Percentiles rank a stretch among this genome's conserved stretches.
These are phyloP conservation scores for Drosophila diplacantha DNA, from an alignment of 2,888 invertebrate genomes.

Conservation along the genomic window DNA sequence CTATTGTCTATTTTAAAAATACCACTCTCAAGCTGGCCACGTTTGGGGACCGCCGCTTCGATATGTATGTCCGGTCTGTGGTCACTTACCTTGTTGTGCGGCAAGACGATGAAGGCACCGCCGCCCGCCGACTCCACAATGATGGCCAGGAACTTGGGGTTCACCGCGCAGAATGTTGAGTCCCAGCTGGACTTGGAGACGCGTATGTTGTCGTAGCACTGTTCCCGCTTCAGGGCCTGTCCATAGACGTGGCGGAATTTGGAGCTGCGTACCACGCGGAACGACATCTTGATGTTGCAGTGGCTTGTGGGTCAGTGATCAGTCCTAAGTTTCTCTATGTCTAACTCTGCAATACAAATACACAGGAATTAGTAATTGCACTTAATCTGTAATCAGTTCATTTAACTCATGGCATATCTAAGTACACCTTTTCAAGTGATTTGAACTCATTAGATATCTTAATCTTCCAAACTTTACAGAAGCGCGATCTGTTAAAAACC, in stretches of 20 bases:
- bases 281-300: conserved; percentile 85
- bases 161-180: conserved; percentile 98
- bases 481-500: no score
- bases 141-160: conserved; percentile 97
- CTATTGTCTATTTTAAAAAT: conserved; percentile 20
- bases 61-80: conserved; percentile 28
- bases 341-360: conserved; percentile 17
- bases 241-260: conserved; percentile 97
- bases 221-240: conserved; percentile 93
- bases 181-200: conserved; percentile 99
- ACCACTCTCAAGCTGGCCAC: conserved; percentile 4
- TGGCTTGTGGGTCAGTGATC: conserved; percentile 31
- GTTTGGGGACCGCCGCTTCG: conserved; percentile 29
- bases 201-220: conserved; percentile 97
- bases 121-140: conserved; percentile 98
- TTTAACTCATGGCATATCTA: background rate
- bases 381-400: no score
- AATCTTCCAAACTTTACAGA: background rate
- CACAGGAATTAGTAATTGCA: background rate
- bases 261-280: conserved; percentile 97
- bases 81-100: conserved; percentile 89
- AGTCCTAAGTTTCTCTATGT: conserved; percentile 27
- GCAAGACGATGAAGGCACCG: conserved; percentile 96
- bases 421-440: background rate
- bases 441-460: background rate